phyloP scores from a whole-genome alignment of 2,113 vertebrate genomes.

The Gila orcuttii region DNA sequence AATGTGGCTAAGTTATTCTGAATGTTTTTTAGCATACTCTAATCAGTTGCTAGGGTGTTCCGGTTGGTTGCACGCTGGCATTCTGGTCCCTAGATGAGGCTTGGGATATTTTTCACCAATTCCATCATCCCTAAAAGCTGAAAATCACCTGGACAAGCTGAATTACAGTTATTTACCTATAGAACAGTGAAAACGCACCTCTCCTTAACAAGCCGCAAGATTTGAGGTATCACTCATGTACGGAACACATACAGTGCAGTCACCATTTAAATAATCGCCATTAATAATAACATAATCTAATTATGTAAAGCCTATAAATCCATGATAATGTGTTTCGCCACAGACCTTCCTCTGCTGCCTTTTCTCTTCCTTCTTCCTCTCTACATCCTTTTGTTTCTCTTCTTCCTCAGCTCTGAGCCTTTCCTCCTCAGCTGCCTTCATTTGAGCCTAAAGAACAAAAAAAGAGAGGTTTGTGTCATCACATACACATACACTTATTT shows the following conservation, averaged over 20 bases:
- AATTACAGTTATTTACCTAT: background rate
- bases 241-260: background rate
- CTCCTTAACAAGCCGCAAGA: background rate
- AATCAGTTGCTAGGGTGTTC: background rate
- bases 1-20: background rate
- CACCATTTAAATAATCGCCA: no score
- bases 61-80: background rate
- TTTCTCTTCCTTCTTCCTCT: constrained; percentile 82
- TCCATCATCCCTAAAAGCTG: background rate
- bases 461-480: background rate
- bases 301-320: background rate
- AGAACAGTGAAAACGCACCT: background rate
- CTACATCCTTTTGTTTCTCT: constrained; percentile 77
- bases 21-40: background rate
- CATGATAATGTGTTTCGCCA: background rate
- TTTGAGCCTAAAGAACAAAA: constrained; percentile 75
- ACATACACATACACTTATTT: background rate
- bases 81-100: background rate
- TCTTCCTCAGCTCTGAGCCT: constrained; percentile 78
- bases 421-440: constrained; percentile 85
- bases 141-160: background rate
- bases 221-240: background rate
- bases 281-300: background rate
- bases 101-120: background rate
- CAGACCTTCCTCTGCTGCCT: constrained; percentile 80